Base-by-base conservation (phyloP, 2,797 vertebrate genomes). In the Thripadectes ignobilis region DNA sequence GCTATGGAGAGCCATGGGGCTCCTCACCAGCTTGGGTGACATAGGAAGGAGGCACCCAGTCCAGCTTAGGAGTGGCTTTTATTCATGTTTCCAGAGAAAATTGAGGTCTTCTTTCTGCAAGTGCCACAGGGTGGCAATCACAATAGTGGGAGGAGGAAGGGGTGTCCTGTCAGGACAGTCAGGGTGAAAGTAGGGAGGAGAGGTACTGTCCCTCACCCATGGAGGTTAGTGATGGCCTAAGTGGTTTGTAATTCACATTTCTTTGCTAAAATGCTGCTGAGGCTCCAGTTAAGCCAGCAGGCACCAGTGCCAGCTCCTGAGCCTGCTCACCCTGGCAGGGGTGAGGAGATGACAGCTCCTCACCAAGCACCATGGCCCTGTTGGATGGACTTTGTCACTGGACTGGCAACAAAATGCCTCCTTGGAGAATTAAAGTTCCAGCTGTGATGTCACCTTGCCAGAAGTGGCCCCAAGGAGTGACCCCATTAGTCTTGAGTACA, bases 301-400 rank as follows among this genome's bases (percentile, higher is more conserved):
- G 49, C 51, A 61, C 38, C 77, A 41, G 22, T 67, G 57, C 14
- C 4, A 18, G 34, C 57, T 89, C 62, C 67, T 9, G 10, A 66
- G 49, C 36, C 41, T 4, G 4, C 63, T 91, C 49, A 38, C 24
- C 17, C 0, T 12, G 45, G 38, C 1, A 58, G 0, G 10, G 22
- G 18, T 46, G 24, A 80, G 32, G 74, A 72, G 69, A 10, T 39
- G 49, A 34, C 39, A 63, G 23, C 58, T 83, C 46, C 52, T 24
- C 21, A 14, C 15, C 0, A 0, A 79, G 62, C 46, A 51, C 32
- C 6, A 0, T 13, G 36, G 45, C 36, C 14, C 20, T 1, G 0
- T 7, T 77, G 57, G 26, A 61, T 5, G 9, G n/a, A 34, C 38
- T 75, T 91, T 75, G 46, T 29, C 2, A 0, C 58, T 43, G 43